Evolutionary conservation across 2,797 vertebrate genomes (phyloP).

Genomic region (Poeciliopsis gracilis): DNA sequence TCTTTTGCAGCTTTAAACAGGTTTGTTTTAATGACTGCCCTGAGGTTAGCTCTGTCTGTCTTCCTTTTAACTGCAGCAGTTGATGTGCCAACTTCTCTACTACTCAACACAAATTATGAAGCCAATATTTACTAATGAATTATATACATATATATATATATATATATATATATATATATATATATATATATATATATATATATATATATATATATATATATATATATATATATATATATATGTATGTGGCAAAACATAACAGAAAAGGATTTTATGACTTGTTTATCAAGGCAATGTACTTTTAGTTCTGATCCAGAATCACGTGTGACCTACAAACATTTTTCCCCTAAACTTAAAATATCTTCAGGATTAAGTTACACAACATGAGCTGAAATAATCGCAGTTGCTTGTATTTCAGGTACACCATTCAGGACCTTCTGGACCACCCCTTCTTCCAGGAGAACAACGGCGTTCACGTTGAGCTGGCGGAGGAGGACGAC

Average conservation of each 20-base stretch:
- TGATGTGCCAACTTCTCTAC: background rate
- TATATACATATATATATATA: background rate
- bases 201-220: too few species aligned
- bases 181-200: too few species aligned
- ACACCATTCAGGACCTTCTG: slow-evolving; percentile 96
- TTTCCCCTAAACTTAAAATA: background rate
- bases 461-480: slow-evolving; percentile 93
- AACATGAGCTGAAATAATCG: background rate
- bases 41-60: background rate
- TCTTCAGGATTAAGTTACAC: background rate
- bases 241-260: too few species aligned
- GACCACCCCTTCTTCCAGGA: slow-evolving; percentile 97
- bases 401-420: slow-evolving; percentile 72
- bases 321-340: background rate
- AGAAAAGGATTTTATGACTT: background rate
- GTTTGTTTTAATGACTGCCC: background rate
- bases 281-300: background rate
- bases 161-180: too few species aligned
- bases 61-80: background rate
- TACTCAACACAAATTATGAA: background rate
- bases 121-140: background rate
- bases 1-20: background rate
- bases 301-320: background rate
- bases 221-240: too few species aligned
- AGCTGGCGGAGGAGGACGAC: slow-evolving; percentile 95